phyloP scores from a whole-genome alignment of 2,113 vertebrate genomes.

The Sardina pilchardus region DNA sequence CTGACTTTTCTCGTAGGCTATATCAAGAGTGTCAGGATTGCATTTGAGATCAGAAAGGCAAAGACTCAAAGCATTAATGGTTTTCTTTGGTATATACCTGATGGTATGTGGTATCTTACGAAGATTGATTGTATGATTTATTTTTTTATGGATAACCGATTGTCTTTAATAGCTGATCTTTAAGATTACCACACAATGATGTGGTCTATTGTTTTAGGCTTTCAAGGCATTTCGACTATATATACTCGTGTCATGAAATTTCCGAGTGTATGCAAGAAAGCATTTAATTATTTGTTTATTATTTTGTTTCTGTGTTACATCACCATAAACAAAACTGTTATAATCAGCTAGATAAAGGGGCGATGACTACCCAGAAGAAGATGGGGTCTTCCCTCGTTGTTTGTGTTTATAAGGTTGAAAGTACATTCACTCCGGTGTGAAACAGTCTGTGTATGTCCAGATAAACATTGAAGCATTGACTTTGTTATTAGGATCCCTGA shows the following conservation, averaged over 20 bases:
- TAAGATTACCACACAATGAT: not conserved
- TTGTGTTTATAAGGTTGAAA: not conserved
- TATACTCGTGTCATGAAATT: not conserved
- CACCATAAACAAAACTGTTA: not conserved
- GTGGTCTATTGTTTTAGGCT: not conserved
- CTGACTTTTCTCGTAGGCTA: no score
- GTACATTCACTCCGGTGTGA: not conserved
- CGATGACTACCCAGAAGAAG: not conserved
- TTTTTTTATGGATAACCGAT: no score
- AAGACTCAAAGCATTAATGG: not conserved
- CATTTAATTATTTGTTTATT: not conserved
- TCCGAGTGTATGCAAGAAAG: not conserved
- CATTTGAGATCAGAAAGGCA: not conserved
- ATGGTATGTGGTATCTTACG: not conserved
- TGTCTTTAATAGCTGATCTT: not conserved
- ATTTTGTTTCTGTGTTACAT: not conserved
- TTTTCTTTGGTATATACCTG: not conserved
- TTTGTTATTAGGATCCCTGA: conserved; percentile 54
- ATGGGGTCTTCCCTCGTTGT: not conserved
- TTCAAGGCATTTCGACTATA: not conserved
- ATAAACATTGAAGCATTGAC: conserved; percentile 55
- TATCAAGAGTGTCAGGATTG: not conserved
- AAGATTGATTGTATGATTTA: not conserved
- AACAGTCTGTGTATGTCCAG: conserved; percentile 50
- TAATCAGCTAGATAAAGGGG: not conserved